Evolutionary conservation across 2,113 vertebrate species (phyloP), one percentile per base, ranked within the genome.

Genomic region (Nesospiza acunhae): DNA sequence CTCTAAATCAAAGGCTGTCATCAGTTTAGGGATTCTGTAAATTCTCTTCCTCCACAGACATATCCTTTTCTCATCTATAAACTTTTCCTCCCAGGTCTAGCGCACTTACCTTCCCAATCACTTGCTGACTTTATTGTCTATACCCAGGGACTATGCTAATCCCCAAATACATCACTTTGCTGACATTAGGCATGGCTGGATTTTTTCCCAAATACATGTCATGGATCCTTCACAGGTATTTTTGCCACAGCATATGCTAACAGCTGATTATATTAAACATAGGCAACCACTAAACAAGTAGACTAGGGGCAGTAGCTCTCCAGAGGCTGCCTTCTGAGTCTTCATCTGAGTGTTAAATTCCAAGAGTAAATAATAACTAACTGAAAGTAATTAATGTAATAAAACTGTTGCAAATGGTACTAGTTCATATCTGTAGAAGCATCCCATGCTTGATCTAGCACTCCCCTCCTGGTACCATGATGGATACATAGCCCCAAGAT

Each of bases 281-380:
- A 85, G n/a, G 15, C 53, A 82, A 66, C 28, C 8, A 90, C 31
- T 44, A 67, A 82, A 39, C 0, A 7, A 78, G 44, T 70, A 27
- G 24, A 78, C 21, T 55, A 72, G 26, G 83, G 52, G 24, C 39
- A 94, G 41, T 37, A 83, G 46, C 33, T 95, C 85, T 97, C 59
- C 28, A 56, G 90, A 58, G 72, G 41, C 67, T 87, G 28, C 28
- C 41, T 74, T 93, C 83, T 83, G 31, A 62, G 11, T 33, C 41
- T 92, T 93, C 52, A 92, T 22, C 56, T 80, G 28, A 76, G 55
- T 10, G 1, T 37, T 73, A 66, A 73, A 58, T 88, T 89, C 46
- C 46, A 80, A 66, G 28, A 84, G 37, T 87, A 92, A 96, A 90
- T 90, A 95, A 47, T 67, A 89, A 74, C 50, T 59, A 35, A 74